Conservation (phyloP, 1,140 invertebrate species). For the Bombus cullumanus region DNA sequence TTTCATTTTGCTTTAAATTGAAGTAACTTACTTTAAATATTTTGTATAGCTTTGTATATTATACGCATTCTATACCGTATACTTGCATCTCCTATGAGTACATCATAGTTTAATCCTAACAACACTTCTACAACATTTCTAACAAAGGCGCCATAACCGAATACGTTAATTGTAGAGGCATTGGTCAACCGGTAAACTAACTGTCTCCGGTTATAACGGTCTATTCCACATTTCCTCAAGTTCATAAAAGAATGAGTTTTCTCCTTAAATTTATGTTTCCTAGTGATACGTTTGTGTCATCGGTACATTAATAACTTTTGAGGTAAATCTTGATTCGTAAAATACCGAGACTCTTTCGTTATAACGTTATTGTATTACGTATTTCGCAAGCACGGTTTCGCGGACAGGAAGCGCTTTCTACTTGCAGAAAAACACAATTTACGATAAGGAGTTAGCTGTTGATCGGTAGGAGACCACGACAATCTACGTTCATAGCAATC, state of each 20-base stretch:
- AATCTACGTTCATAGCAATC: background rate
- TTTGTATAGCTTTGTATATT: background rate
- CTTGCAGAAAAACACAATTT: constrained; percentile 25
- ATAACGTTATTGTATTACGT: constrained; percentile 32
- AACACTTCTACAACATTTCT: background rate
- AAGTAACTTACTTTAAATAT: background rate
- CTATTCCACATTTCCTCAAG: constrained; percentile 58
- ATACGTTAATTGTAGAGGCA: constrained; percentile 43
- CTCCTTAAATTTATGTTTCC: no score
- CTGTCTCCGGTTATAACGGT: constrained; percentile 57
- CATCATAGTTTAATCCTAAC: no score
- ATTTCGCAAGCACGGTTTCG: constrained; percentile 39
- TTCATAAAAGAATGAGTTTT: background rate
- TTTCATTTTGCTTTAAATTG: background rate
- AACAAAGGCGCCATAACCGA: background rate
- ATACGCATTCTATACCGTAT: background rate
- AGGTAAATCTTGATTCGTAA: background rate
- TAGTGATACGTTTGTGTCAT: no score
- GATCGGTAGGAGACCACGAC: no score
- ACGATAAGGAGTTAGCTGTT: background rate
- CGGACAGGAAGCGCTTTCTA: constrained; percentile 52
- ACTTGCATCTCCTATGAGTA: no score
- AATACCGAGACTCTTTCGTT: background rate
- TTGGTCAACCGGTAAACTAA: constrained; percentile 53
- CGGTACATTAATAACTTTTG: no score